Evolutionary conservation across 2,888 invertebrate species (phyloP), one percentile per base, ranked within the genome.

Genomic region (Galerucella nymphaeae): DNA sequence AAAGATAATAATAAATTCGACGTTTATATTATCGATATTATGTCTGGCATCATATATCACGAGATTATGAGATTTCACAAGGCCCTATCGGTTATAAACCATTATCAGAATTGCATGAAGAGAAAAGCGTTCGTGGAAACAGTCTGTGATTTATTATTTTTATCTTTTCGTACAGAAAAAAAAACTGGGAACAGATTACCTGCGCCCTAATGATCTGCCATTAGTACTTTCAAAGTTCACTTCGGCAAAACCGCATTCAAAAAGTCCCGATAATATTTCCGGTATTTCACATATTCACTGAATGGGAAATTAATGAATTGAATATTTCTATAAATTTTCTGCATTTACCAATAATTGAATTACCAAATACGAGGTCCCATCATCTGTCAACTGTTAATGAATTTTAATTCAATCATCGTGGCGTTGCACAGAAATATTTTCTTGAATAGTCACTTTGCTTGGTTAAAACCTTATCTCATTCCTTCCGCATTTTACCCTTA

Each of bases 181-280:
- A 84, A 84, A 85, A 84, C 82, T 80, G 80, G 9, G 81, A 79
- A 84, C 81, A 86, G 86, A 86, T 86, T 86, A 86, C 86, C 86
- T 85, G 85, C 79, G 82, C 84, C 85, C 85, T 86, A 86, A 86
- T 86, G 86, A 86, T 86, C 84, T 82, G 80, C 86, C 86, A 86
- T 86, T 86, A 86, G 85, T 83, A 83, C 79, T 80, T 77, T 70
- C 77, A 75, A 74, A 76, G 77, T 77, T 77, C 76, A 59, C 76
- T 71, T 75, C 80, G 76, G 79, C 80, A 79, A 79, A 79, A 76
- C 79, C 80, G 82, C 82, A 83, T 82, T 74, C 74, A 74, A 77
- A 76, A 77, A 75, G 81, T 80, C 80, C 79, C 75, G 70, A 67
- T 70, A 70, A 78, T 75, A 75, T 79, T 77, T 79, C 78, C 77